Base-by-base conservation (phyloP, 2,797 vertebrate species). In the Sternotherus odoratus region DNA sequence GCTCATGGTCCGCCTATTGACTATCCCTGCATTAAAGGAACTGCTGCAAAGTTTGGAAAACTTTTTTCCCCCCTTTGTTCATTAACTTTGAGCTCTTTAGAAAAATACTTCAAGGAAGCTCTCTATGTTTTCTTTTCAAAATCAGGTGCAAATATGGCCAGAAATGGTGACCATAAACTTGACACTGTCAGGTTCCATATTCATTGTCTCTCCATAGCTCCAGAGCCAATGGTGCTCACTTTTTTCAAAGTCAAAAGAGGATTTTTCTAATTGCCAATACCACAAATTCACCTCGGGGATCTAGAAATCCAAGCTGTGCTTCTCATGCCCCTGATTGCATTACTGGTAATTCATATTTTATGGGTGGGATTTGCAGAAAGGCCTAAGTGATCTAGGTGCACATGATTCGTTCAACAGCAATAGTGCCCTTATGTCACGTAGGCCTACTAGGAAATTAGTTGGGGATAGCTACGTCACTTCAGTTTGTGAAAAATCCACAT, bases 51-150 rank as follows among this genome's bases (percentile, higher is more conserved):
- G 86, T 94, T 83, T 2, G 74, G 51, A 69, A 88, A 56, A 78
- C 49, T 2, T 17, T 6, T 54, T 53, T 85, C 90, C 63, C 48
- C 48, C 89, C 77, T 93, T 75, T 85, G 83, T 92, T 79, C 91
- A 86, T 46, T 87, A 91, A 83, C 82, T 89, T 28, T 28, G 84
- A 93, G 92, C 82, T 95, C 72, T 86, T 90, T 43, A 72, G 17
- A 43, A 36, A 39, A 21, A 6, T 95, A 86, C 93, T 95, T 88
- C 91, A 89, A 93, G 80, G 54, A 39, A 46, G 46, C 66, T 83
- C 54, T 56, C 53, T 80, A 92, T 43, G 2, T 77, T 66, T 83
- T 39, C 50, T n/a, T 74, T 51, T 30, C 87, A 79, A 50, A 79
- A 81, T 39, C 28, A 57, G 90, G 91, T 82, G 80, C 12, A 8